These are phyloP conservation scores for Holothuria leucospilota DNA, from an alignment of 53 echinoderm and acorn worm species.

Conservation along the genomic window DNA sequence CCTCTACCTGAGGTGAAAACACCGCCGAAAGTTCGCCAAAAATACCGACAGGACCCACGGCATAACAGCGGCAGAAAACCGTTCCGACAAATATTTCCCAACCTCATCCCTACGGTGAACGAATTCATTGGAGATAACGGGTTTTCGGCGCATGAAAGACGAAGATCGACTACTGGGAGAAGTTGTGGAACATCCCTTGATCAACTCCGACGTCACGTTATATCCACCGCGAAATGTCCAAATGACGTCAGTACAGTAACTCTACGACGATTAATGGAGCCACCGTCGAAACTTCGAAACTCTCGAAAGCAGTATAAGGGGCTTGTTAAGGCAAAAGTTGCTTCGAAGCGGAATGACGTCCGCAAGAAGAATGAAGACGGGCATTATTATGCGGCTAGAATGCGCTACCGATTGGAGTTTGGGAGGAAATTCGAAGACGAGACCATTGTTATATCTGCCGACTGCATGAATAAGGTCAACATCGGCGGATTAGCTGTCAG, in stretches of 20 bases:
- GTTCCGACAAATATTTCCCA: background rate
- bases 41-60: background rate
- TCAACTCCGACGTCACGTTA: conserved; percentile 21
- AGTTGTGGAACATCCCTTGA: conserved; percentile 41
- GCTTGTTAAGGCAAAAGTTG: conserved; percentile 30
- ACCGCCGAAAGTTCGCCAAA: background rate
- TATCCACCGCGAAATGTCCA: conserved; percentile 8
- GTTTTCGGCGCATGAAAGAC: background rate
- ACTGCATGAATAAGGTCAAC: conserved; percentile 63
- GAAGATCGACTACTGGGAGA: conserved; percentile 20
- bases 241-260: conserved; percentile 32
- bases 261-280: conserved; percentile 42
- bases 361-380: conserved; percentile 26
- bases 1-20: background rate
- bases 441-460: conserved; percentile 39
- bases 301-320: conserved; percentile 36
- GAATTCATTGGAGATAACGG: background rate
- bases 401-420: conserved; percentile 62
- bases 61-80: conserved; percentile 5
- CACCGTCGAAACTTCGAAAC: conserved; percentile 3
- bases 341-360: conserved; percentile 49
- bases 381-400: conserved; percentile 56
- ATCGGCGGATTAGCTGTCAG: conserved; percentile 63
- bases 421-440: conserved; percentile 37
- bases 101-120: conserved; percentile 3